Evolutionary conservation across 2,888 invertebrate species (phyloP), one percentile per base, ranked within the genome.

Genomic region (Apoda limacodes): DNA sequence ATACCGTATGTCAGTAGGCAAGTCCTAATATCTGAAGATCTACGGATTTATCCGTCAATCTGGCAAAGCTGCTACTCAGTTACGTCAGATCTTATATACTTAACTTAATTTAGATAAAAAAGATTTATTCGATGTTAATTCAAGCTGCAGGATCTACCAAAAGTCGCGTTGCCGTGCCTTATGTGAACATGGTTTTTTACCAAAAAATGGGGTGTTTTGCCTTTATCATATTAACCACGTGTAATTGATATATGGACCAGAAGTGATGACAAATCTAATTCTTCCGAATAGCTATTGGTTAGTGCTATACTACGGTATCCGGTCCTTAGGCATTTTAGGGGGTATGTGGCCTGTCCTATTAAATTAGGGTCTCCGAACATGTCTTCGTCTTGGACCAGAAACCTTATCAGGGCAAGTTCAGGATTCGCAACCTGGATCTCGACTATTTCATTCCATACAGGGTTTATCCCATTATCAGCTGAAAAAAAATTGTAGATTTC

Each of bases 311-410:
- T 96, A 32, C 98, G 86, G 67, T 90, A 97, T 0, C 99, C 98
- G 36, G 87, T 85, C 32, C 92, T 84, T 15, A 94, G 71, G 53
- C 92, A 92, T 32, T 84, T 85, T 47, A 96, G 83, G 0, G 98
- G 95, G 75, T 89, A 96, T 7, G 94, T 93, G 22, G 95, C 94
- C 75, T 99, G 98, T 1, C 98, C 98, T 38, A 98, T 90, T 65
- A 98, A 96, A 78, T 96, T 96, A 7, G 89, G 92, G 54, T 98
- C 98, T 0, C 96, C 96, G 71, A 99, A 98, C 82, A 96, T 93
- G 60, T 99, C 98, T 65, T 96, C 97, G 66, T 96, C 96, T 67
- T 94, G 91, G 0, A 96, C 92, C 22, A 91, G 83, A 66, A 98
- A 96, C 20, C 96, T 83, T 26, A 95, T 70, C 26, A 97, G 68